A percentile compares a stretch with the other conserved stretches of the same genome.
Conservation (phyloP, 2,113 vertebrate species). For the Tamias sibiricus region DNA sequence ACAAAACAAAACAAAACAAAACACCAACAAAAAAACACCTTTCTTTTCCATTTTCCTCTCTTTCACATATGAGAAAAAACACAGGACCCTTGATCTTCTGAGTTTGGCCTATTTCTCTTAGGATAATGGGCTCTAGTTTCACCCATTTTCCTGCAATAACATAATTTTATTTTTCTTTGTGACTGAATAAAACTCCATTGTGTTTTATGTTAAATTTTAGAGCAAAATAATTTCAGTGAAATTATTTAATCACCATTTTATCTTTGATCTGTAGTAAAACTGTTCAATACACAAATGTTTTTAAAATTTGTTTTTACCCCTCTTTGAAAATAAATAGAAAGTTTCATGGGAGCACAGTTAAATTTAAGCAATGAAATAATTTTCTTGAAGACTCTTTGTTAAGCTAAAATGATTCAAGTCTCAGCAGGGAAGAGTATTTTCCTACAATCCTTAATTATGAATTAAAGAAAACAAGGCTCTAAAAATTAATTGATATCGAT, state of each 20-base stretch:
- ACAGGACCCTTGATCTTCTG: no score
- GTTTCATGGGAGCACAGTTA: background rate
- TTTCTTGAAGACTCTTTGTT: background rate
- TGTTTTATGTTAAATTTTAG: conserved; percentile 2
- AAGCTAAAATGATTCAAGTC: background rate
- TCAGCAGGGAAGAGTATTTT: background rate
- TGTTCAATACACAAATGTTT: background rate
- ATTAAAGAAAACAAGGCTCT: background rate
- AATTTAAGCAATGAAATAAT: background rate
- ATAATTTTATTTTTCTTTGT: no score
- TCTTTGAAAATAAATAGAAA: background rate
- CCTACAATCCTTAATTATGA: background rate
- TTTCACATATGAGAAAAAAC: no score
- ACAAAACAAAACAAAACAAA: no score
- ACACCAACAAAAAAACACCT: no score
- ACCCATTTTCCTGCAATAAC: no score
- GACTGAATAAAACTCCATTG: no score
- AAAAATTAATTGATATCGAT: background rate
- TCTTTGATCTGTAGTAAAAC: background rate
- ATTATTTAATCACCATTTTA: background rate
- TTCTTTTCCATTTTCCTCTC: no score
- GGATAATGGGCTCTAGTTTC: no score
- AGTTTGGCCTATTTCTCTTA: no score
- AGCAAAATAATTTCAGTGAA: background rate
- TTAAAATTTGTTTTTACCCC: background rate